Conservation (phyloP, 2,888 invertebrate species). For the Pilophorus perplexus region DNA sequence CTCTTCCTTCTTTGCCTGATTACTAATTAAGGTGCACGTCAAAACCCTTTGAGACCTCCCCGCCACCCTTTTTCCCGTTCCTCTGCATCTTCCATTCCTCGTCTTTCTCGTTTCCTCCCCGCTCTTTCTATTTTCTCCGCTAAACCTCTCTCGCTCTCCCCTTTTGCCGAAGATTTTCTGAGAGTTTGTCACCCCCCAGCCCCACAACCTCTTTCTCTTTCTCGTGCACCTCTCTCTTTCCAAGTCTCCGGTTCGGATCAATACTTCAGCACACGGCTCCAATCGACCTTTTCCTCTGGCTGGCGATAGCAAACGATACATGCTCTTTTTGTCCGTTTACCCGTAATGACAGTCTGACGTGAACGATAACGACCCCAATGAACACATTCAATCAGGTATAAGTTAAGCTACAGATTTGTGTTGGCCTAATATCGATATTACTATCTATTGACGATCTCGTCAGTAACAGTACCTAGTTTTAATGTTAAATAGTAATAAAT, state of each 20-base stretch:
- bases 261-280: conserved; percentile 25
- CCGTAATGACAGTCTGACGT: too few species aligned
- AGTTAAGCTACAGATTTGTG: too few species aligned
- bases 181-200: conserved; percentile 4
- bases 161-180: conserved; percentile 22
- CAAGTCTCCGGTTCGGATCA: conserved; percentile 6
- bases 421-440: too few species aligned
- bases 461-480: too few species aligned
- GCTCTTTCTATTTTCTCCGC: conserved; percentile 18
- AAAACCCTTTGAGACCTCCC: conserved; percentile 37
- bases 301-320: too few species aligned
- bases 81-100: background rate
- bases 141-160: conserved; percentile 2
- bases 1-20: conserved; percentile 44
- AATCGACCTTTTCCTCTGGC: conserved; percentile 14
- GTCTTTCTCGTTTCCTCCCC: conserved; percentile 5
- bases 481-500: too few species aligned
- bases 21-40: conserved; percentile 45
- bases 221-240: background rate
- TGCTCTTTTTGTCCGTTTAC: too few species aligned
- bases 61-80: conserved; percentile 6
- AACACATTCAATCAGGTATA: too few species aligned
- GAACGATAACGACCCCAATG: too few species aligned
- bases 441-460: too few species aligned
- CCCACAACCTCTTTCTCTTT: conserved; percentile 11